These are phyloP conservation scores for Bombyx huttoni DNA, from an alignment of 2,888 invertebrate species.

Conservation along the genomic window DNA sequence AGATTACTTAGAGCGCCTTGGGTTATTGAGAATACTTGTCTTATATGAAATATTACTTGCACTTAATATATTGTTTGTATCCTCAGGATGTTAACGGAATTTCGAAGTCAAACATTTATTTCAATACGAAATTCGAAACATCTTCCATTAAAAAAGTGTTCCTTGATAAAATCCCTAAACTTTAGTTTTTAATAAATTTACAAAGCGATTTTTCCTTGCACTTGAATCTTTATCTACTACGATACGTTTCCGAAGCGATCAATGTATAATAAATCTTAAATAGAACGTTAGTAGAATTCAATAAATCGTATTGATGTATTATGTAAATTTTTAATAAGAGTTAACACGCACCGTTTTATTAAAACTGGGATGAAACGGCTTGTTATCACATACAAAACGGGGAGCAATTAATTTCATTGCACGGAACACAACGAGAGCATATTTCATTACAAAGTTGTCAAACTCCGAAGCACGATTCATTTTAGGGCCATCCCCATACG, in stretches of 20 bases:
- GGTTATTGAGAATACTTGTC: constrained; percentile 18
- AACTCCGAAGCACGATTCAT: constrained; percentile 10
- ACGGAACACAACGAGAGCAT: constrained; percentile 7
- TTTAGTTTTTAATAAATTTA: too few relatives aligned
- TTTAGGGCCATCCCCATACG: constrained; percentile 10
- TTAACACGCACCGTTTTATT: not conserved
- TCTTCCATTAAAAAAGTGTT: too few relatives aligned
- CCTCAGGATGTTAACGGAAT: not conserved
- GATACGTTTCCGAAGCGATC: too few relatives aligned
- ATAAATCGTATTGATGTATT: too few relatives aligned
- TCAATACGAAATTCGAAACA: too few relatives aligned
- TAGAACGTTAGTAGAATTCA: too few relatives aligned
- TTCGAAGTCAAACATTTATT: not conserved
- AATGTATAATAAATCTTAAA: too few relatives aligned
- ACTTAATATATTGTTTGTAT: not conserved
- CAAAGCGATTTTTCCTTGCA: too few relatives aligned
- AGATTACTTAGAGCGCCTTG: constrained; percentile 23
- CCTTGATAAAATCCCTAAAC: too few relatives aligned
- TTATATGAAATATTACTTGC: constrained; percentile 14
- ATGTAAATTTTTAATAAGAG: not conserved
- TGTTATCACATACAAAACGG: not conserved
- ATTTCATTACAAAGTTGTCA: constrained; percentile 12
- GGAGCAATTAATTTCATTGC: constrained; percentile 6
- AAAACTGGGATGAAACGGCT: not conserved
- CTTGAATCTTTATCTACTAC: too few relatives aligned